Percentiles rank a stretch among this genome's conserved stretches.
phyloP scores from a whole-genome alignment of 2,888 invertebrate species.

The Drosophila meridionalis region DNA sequence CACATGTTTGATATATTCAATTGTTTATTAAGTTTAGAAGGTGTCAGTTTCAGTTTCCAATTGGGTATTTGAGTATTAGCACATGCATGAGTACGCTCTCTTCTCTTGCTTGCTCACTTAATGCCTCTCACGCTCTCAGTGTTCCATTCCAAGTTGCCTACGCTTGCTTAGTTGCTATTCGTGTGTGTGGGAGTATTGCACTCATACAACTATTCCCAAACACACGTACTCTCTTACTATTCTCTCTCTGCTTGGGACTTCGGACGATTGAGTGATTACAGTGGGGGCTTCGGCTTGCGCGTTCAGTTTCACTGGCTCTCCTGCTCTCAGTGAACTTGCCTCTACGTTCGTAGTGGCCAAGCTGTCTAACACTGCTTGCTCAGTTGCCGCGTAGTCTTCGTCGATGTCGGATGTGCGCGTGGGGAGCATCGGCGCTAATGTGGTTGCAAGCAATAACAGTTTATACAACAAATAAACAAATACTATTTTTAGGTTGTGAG shows the following conservation, averaged over 20 bases:
- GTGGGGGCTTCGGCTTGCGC: not conserved
- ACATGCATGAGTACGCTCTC: slow-evolving; percentile 39
- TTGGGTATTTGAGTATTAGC: slow-evolving; percentile 59
- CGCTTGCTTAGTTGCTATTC: not conserved
- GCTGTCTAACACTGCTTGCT: slow-evolving; percentile 36
- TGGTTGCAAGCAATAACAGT: slow-evolving; percentile 40
- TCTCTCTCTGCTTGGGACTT: slow-evolving; percentile 4
- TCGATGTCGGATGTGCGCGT: slow-evolving; percentile 50
- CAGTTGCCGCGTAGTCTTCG: slow-evolving; percentile 61
- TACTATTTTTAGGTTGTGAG: slow-evolving; percentile 76
- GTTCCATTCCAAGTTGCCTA: not conserved
- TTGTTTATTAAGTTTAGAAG: not conserved
- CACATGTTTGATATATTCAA: slow-evolving; percentile 2
- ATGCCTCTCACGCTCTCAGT: slow-evolving; percentile 1
- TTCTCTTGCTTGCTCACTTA: slow-evolving; percentile 1
- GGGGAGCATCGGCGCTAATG: slow-evolving; percentile 10
- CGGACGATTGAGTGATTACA: too few species aligned
- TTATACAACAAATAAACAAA: slow-evolving; percentile 64
- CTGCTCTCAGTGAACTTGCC: not conserved
- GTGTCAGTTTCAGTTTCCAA: slow-evolving; percentile 26
- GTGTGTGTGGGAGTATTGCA: not conserved
- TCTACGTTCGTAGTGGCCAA: slow-evolving; percentile 3
- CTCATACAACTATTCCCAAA: not conserved
- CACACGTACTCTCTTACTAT: not conserved
- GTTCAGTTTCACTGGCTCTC: not conserved